Evolutionary conservation across 2,888 invertebrate species (phyloP), one percentile per base, ranked within the genome.

Genomic region (Acanthoscelides obtectus): DNA sequence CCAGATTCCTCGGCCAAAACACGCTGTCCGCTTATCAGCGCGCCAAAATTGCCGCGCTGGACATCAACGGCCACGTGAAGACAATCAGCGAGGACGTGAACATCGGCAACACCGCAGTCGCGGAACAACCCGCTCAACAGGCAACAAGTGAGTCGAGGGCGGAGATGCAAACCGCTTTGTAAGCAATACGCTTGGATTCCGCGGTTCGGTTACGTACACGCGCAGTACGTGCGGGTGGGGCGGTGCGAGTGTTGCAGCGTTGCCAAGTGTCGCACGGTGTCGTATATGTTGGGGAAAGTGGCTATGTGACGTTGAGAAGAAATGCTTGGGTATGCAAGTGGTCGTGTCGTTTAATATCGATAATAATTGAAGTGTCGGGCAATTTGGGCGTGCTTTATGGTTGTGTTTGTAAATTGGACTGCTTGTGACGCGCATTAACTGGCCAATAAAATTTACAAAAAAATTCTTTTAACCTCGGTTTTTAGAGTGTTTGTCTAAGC

Each of bases 11-110:
- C 76, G 94, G 95, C 74, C 91, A 94, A 84, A 95, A 94, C 82
- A 95, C 95, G 0, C 92, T 95, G 69, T 92, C 93, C 71, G 96
- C 96, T n/a, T 96, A 95, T 87, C 94, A 96, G 81, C 90, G 95
- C 74, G 96, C 96, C 79, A 95, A 94, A 86, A 94, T 96, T 17
- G 95, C 94, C 64, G 94, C 95, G 0, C 88, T 96, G 69, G 93
- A 92, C 81, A 96, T 97, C 79, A 85, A 81, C 74, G 82, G 82
- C 74, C 85, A 86, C 72, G 87, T 88, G 69, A 84, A 86, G 19
- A 88, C 89, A 65, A 89, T 89, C 73, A 89, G 89, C 80, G 88
- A 86, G 72, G 86, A 87, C 65, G 86, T 89, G 25, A 86, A 87
- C 63, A 85, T 86, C 12, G 12, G 25, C 72, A 82, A 84, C 68